Conservation (phyloP, 2,888 invertebrate genomes). For the Mesochorus sp. region DNA sequence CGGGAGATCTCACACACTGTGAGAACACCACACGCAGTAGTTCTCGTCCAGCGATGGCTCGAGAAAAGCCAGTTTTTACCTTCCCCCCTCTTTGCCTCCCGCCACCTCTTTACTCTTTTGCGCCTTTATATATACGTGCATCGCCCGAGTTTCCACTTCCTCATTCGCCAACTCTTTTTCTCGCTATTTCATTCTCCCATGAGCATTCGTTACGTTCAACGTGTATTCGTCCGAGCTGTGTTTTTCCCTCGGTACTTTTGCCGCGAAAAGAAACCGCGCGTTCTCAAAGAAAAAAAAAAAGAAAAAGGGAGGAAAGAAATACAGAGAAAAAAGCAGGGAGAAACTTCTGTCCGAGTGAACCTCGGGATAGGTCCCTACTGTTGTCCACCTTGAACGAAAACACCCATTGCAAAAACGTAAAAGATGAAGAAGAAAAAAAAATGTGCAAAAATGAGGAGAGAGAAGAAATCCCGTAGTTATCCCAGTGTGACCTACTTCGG, state of each 20-base stretch:
- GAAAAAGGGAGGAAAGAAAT: slow-evolving; percentile 20
- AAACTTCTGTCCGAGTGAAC: slow-evolving; percentile 46
- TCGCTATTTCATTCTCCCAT: slow-evolving; percentile 46
- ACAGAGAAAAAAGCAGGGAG: slow-evolving; percentile 25
- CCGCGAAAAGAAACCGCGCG: no score
- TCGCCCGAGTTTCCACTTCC: background rate
- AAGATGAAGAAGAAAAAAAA: background rate
- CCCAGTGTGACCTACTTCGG: slow-evolving; percentile 48
- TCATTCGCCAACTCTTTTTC: slow-evolving; percentile 42
- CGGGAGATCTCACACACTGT: slow-evolving; percentile 41
- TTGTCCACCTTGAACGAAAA: slow-evolving; percentile 10
- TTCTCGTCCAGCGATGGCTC: slow-evolving; percentile 22
- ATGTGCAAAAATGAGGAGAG: background rate
- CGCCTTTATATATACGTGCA: background rate
- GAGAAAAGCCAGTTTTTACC: background rate
- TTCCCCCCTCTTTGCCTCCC: background rate
- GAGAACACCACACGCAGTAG: slow-evolving; percentile 18
- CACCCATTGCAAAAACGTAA: background rate
- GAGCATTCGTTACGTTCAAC: slow-evolving; percentile 29
- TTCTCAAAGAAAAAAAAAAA: slow-evolving; percentile 45
- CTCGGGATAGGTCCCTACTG: slow-evolving; percentile 17
- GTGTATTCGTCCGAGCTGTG: slow-evolving; percentile 22
- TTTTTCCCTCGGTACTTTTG: slow-evolving; percentile 38
- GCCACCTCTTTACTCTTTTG: slow-evolving; percentile 4
- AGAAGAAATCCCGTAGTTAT: background rate